phyloP scores from a whole-genome alignment of 2,113 vertebrate species.

The Rostratula benghalensis region DNA sequence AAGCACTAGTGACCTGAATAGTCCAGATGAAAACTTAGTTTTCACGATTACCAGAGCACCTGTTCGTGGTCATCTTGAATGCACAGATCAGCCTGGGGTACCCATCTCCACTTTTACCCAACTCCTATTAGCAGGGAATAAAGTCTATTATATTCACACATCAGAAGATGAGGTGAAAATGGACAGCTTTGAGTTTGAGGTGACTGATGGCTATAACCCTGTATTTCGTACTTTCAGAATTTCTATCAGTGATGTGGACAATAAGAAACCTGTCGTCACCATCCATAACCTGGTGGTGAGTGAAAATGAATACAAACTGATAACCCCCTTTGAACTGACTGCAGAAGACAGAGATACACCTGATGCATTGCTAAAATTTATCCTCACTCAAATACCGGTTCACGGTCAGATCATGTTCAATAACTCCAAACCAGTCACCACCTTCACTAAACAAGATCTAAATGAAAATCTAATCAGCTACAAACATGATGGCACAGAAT shows the following conservation, averaged over 20 bases:
- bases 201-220: conserved; percentile 93
- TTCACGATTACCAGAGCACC: conserved; percentile 93
- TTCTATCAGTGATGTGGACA: conserved; percentile 93
- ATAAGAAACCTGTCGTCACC: conserved; percentile 92
- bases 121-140: conserved; percentile 92
- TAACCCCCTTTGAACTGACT: conserved; percentile 94
- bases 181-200: conserved; percentile 97
- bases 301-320: conserved; percentile 88
- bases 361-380: conserved; percentile 84
- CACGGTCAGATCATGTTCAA: conserved; percentile 90
- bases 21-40: conserved; percentile 91
- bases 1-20: conserved; percentile 94
- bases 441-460: conserved; percentile 93
- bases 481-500: conserved; percentile 89
- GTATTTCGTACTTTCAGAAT: conserved; percentile 95
- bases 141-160: conserved; percentile 94
- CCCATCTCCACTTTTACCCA: conserved; percentile 92
- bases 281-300: conserved; percentile 84
- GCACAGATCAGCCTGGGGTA: conserved; percentile 86
- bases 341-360: conserved; percentile 91
- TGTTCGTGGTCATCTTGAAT: conserved; percentile 89
- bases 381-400: conserved; percentile 86
- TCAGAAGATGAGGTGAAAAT: conserved; percentile 93
- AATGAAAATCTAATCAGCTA: conserved; percentile 96
- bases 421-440: conserved; percentile 76